phyloP scores from a whole-genome alignment of 2,797 vertebrate species.

The Ispidina lecontei region DNA sequence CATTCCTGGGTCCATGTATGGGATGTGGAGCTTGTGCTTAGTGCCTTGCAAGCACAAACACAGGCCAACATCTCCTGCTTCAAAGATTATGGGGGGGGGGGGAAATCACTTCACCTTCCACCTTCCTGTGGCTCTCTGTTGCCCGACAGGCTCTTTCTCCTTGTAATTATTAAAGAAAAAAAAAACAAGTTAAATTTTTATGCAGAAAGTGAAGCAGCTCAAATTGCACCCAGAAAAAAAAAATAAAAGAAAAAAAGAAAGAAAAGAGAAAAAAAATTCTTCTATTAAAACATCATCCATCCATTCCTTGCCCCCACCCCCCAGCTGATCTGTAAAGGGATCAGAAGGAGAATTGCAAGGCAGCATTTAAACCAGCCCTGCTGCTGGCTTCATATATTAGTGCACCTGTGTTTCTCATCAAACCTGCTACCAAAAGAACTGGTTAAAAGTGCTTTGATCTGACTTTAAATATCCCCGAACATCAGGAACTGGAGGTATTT shows the following conservation, averaged over 20 bases:
- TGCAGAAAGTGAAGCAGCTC: conserved; percentile 35
- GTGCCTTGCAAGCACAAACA: neutral
- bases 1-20: neutral
- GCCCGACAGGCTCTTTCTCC: neutral
- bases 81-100: neutral
- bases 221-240: conserved; percentile 6
- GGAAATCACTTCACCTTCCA: neutral
- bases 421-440: conserved; percentile 70
- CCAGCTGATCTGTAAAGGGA: conserved; percentile 58
- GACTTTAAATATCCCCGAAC: conserved; percentile 73
- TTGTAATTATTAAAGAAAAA: neutral
- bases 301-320: neutral
- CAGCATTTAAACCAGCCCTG: conserved; percentile 55
- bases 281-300: conserved; percentile 50
- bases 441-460: conserved; percentile 72
- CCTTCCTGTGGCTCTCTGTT: neutral
- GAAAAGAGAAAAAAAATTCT: neutral
- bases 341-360: conserved; percentile 58
- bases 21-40: neutral
- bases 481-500: conserved; percentile 73
- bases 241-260: neutral
- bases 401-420: conserved; percentile 78
- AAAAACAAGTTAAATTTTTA: neutral
- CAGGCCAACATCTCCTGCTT: neutral
- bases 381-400: conserved; percentile 14